Evolutionary conservation across 2,113 vertebrate genomes (phyloP).

Genomic region (Nothoprocta perdicaria): DNA sequence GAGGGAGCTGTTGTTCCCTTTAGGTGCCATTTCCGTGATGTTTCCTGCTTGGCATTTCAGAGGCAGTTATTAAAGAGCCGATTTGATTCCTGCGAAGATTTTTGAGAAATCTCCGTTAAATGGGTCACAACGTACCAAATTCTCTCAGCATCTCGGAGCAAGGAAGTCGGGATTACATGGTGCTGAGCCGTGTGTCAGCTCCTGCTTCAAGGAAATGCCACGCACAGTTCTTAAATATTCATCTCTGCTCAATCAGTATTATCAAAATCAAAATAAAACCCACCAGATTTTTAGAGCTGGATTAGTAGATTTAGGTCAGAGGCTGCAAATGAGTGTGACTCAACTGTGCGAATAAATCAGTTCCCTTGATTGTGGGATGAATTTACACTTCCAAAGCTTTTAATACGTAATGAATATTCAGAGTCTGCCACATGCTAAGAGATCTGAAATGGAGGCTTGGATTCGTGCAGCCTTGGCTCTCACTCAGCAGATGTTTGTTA

Average conservation of each 20-base stretch:
- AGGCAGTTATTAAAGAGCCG: background rate
- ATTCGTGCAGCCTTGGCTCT: background rate
- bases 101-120: background rate
- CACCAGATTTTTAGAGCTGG: background rate
- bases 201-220: background rate
- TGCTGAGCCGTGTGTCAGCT: background rate
- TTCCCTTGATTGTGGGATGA: constrained; percentile 4
- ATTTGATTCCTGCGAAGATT: constrained; percentile 4
- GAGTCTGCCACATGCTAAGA: constrained; percentile 36
- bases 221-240: background rate
- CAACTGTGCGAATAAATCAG: constrained; percentile 50
- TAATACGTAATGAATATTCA: constrained; percentile 68
- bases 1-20: background rate
- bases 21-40: background rate
- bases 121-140: background rate
- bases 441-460: background rate
- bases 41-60: constrained; percentile 1
- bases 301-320: constrained; percentile 50
- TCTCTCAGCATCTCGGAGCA: background rate
- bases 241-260: background rate
- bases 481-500: background rate
- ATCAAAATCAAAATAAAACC: background rate
- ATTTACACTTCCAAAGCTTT: constrained; percentile 60
- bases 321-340: constrained; percentile 39
- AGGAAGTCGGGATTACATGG: background rate